Evolutionary conservation across 2,113 vertebrate genomes (phyloP).

Genomic region (Acrocephalus arundinaceus): DNA sequence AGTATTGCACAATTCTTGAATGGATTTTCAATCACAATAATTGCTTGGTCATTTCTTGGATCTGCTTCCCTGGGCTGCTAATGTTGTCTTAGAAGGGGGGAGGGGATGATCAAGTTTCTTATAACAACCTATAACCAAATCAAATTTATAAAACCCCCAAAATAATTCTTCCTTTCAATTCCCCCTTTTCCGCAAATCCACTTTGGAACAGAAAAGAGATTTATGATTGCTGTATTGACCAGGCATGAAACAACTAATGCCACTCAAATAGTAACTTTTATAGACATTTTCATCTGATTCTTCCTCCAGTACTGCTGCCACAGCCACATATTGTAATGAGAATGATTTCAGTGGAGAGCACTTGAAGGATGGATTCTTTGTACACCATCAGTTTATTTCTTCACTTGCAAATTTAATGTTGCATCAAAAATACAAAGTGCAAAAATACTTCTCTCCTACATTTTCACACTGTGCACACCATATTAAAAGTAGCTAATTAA

Average conservation of each 20-base stretch:
- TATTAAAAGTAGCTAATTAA: constrained; percentile 48
- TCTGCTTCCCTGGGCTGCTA: background rate
- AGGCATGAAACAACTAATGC: background rate
- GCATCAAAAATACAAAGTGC: background rate
- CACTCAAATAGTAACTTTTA: background rate
- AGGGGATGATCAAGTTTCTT: background rate
- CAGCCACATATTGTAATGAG: background rate
- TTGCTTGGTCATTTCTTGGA: background rate
- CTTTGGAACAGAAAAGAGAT: background rate
- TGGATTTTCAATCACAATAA: background rate
- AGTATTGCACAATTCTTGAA: background rate
- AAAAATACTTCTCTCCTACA: background rate
- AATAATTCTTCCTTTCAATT: background rate
- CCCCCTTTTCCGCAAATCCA: background rate
- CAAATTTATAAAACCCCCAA: background rate
- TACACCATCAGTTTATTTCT: background rate
- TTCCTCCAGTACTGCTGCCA: background rate
- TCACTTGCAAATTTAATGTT: background rate
- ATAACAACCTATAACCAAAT: background rate
- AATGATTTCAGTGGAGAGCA: background rate
- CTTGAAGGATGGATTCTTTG: background rate
- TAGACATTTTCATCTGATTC: background rate
- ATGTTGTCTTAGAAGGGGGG: background rate
- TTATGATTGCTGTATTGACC: background rate
- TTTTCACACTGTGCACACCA: background rate